phyloP scores from a whole-genome alignment of 2,113 vertebrate species.

The Amphiprion ocellaris region DNA sequence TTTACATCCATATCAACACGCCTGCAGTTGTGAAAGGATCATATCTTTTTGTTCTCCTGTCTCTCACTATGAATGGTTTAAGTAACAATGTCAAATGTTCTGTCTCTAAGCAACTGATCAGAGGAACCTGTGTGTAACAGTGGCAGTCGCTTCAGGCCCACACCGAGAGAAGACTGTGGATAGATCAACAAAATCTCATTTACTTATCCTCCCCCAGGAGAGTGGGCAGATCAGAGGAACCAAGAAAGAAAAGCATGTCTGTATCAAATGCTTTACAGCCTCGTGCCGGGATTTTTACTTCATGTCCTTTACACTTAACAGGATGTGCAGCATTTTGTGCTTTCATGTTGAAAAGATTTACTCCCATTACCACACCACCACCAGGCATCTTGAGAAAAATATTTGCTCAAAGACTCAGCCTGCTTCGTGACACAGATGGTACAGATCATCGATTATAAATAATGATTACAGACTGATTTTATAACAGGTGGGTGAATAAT shows the following conservation, averaged over 20 bases:
- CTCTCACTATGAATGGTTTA: neutral
- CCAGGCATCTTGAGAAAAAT: neutral
- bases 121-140: neutral
- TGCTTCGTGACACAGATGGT: neutral
- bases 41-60: neutral
- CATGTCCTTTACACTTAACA: slow-evolving; percentile 26
- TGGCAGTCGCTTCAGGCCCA: slow-evolving; percentile 20
- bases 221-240: slow-evolving; percentile 58
- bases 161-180: slow-evolving; percentile 29
- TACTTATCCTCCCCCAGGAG: slow-evolving; percentile 35
- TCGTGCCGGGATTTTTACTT: slow-evolving; percentile 24
- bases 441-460: neutral
- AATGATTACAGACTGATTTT: too few species aligned
- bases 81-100: neutral
- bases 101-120: neutral
- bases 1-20: too few species aligned
- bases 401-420: neutral
- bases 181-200: slow-evolving; percentile 46
- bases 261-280: slow-evolving; percentile 46
- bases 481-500: neutral
- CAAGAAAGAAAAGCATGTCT: slow-evolving; percentile 26
- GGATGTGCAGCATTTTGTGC: slow-evolving; percentile 11
- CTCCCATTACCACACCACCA: neutral
- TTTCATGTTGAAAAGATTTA: slow-evolving; percentile 44
- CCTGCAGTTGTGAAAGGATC: neutral